Percentiles rank a stretch among this genome's conserved stretches.
phyloP scores from a whole-genome alignment of 2,113 vertebrate genomes.

The Lepisosteus oculatus region DNA sequence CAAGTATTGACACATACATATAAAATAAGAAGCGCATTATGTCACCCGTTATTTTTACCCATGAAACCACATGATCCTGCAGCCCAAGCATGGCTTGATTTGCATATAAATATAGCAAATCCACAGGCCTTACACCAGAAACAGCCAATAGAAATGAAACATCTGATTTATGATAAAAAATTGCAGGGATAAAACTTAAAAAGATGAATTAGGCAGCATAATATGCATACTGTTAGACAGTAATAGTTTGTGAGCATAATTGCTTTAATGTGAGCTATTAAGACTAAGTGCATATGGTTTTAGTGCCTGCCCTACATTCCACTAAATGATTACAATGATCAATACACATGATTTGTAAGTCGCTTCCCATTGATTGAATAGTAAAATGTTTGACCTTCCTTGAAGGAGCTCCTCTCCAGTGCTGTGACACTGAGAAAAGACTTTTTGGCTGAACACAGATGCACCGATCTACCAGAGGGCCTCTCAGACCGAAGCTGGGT shows the following conservation, averaged over 20 bases:
- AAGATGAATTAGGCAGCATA: constrained; percentile 55
- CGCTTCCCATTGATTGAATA: constrained; percentile 74
- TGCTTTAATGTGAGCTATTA: constrained; percentile 92
- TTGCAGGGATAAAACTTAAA: constrained; percentile 61
- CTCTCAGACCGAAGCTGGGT: constrained; percentile 4
- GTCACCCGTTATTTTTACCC: constrained; percentile 56
- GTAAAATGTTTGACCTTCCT: constrained; percentile 81
- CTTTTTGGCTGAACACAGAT: constrained; percentile 40
- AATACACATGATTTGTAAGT: constrained; percentile 92
- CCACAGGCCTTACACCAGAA: constrained; percentile 57
- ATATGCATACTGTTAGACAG: constrained; percentile 69
- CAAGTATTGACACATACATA: constrained; percentile 66
- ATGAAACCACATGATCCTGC: constrained; percentile 43
- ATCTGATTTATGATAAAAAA: constrained; percentile 68
- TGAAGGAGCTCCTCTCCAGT: constrained; percentile 70
- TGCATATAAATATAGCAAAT: constrained; percentile 61
- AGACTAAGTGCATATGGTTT: constrained; percentile 90
- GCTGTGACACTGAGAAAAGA: constrained; percentile 64
- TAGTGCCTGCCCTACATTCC: constrained; percentile 83
- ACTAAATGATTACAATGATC: constrained; percentile 79
- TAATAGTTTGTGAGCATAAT: constrained; percentile 83
- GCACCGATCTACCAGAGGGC: too few species aligned
- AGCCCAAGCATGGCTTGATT: constrained; percentile 33
- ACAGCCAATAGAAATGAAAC: constrained; percentile 59
- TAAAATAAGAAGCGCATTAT: constrained; percentile 63